A percentile compares a stretch with the other conserved stretches of the same genome.
phyloP scores from a whole-genome alignment of 2,797 vertebrate species.

The Girardinus metallicus region DNA sequence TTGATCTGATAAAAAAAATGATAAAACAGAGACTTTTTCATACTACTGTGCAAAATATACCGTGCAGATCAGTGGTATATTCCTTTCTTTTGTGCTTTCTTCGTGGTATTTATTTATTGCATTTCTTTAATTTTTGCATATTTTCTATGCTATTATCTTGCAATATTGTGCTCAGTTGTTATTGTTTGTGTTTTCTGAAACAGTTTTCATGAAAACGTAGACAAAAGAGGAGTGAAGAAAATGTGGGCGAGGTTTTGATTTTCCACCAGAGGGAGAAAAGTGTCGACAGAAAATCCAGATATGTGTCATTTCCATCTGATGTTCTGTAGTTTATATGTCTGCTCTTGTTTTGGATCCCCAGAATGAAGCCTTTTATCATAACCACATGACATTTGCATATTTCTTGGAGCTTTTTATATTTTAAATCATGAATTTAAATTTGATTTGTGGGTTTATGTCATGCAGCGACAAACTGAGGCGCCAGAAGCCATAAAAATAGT shows the following conservation, averaged over 20 bases:
- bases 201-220: background rate
- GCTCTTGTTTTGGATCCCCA: background rate
- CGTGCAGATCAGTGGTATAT: background rate
- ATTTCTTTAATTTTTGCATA: background rate
- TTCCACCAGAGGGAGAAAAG: background rate
- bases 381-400: background rate
- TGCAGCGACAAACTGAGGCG: background rate
- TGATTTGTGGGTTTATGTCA: conserved; percentile 25
- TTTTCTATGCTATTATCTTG: background rate
- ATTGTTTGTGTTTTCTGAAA: background rate
- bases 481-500: conserved; percentile 39
- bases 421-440: conserved; percentile 9
- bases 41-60: background rate
- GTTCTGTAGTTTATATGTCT: background rate
- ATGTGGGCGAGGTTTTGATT: background rate
- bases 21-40: background rate
- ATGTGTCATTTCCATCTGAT: background rate
- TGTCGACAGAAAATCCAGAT: no score
- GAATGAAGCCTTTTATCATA: background rate
- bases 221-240: background rate
- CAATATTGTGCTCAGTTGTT: background rate
- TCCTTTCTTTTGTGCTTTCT: background rate
- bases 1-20: background rate
- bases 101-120: background rate
- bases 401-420: conserved; percentile 3